Percentiles rank a stretch among this genome's conserved stretches.
Conservation (phyloP, 64 coral and sea anemone genomes). For the Cladopsammia gracilis region DNA sequence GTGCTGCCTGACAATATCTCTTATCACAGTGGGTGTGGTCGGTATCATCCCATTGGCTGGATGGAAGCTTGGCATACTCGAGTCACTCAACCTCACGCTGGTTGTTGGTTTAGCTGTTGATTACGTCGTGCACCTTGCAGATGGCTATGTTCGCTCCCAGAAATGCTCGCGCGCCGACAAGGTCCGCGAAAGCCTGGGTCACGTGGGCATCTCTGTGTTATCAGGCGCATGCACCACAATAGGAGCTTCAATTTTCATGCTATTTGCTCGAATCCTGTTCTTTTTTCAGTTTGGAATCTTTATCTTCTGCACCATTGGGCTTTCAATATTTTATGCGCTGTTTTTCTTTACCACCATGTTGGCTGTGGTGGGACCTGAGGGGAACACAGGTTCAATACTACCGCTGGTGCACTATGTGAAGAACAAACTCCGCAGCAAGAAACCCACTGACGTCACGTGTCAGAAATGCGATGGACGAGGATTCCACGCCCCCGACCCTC, state of each 20-base stretch:
- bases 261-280: slow-evolving; percentile 61
- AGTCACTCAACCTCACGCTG: slow-evolving; percentile 73
- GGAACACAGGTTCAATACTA: slow-evolving; percentile 31
- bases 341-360: slow-evolving; percentile 65
- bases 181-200: slow-evolving; percentile 56
- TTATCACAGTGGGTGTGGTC: slow-evolving; percentile 54
- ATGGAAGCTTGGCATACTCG: slow-evolving; percentile 76
- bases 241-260: slow-evolving; percentile 70
- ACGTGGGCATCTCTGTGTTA: slow-evolving; percentile 75
- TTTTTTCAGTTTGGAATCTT: slow-evolving; percentile 80
- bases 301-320: slow-evolving; percentile 69
- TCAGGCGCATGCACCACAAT: slow-evolving; percentile 75
- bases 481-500: slow-evolving; percentile 26
- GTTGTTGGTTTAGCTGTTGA: slow-evolving; percentile 82
- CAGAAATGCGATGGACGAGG: slow-evolving; percentile 59
- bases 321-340: slow-evolving; percentile 56
- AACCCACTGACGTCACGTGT: slow-evolving; percentile 33
- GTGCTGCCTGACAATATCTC: slow-evolving; percentile 44
- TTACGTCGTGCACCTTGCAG: slow-evolving; percentile 77
- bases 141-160: slow-evolving; percentile 41
- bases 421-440: slow-evolving; percentile 31
- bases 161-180: background rate
- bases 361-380: slow-evolving; percentile 47
- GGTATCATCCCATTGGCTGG: slow-evolving; percentile 70
- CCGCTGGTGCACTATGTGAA: background rate